Conservation (phyloP, 2,888 invertebrate genomes). For the Protodeltote pygarga region DNA sequence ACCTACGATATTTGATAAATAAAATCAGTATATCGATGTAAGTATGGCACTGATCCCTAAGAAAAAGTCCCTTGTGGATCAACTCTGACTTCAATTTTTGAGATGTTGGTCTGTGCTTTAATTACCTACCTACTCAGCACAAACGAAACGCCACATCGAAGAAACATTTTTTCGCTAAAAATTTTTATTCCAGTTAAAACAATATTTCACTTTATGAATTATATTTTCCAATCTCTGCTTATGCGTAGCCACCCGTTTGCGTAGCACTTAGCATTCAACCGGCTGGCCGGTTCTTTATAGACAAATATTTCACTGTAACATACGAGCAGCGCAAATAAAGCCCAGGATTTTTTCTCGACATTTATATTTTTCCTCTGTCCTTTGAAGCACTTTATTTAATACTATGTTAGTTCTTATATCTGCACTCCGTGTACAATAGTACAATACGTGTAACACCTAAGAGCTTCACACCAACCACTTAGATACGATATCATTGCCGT, state of each 20-base stretch:
- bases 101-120: constrained; percentile 8
- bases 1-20: too few relatives aligned
- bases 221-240: constrained; percentile 59
- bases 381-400: constrained; percentile 63
- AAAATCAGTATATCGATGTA: too few relatives aligned
- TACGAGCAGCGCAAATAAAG: constrained; percentile 63
- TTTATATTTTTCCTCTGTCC: constrained; percentile 53
- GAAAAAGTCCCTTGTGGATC: constrained; percentile 1
- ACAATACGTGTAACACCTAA: constrained; percentile 6
- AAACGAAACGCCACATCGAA: constrained; percentile 24
- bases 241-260: constrained; percentile 57
- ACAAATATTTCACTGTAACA: constrained; percentile 72
- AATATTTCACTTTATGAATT: constrained; percentile 48
- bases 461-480: constrained; percentile 12
- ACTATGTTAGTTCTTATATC: constrained; percentile 42
- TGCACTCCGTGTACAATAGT: constrained; percentile 31
- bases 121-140: constrained; percentile 10
- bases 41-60: too few relatives aligned
- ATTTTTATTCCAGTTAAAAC: constrained; percentile 14
- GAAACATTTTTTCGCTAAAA: constrained; percentile 20
- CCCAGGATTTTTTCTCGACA: constrained; percentile 56
- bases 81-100: constrained; percentile 10
- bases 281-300: constrained; percentile 66
- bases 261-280: constrained; percentile 70
- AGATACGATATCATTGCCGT: constrained; percentile 12